Percentiles rank a stretch among this genome's conserved stretches.
Conservation (phyloP, 1,140 invertebrate species). For the Drosophila simulans region DNA sequence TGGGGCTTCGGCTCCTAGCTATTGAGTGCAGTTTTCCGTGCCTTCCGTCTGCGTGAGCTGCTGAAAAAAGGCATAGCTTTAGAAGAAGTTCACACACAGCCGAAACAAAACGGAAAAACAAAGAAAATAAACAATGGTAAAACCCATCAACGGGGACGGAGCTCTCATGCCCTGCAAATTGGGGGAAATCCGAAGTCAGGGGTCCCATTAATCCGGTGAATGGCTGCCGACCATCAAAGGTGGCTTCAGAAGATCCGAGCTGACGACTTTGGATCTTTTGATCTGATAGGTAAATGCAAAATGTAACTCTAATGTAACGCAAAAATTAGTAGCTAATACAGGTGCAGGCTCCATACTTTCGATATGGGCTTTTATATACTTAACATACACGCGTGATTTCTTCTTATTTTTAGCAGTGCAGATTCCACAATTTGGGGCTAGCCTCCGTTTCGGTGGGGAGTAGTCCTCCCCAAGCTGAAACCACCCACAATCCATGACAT, state of each 20-base stretch:
- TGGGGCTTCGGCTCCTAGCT: constrained; percentile 3
- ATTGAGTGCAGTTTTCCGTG: constrained; percentile 40
- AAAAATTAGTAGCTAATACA: too few species aligned
- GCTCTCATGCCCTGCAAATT: constrained; percentile 35
- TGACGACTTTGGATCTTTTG: not conserved
- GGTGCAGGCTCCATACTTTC: too few species aligned
- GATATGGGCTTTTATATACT: too few species aligned
- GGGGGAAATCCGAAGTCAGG: not conserved
- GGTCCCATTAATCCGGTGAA: constrained; percentile 10
- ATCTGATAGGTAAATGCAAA: too few species aligned
- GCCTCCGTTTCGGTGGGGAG: not conserved
- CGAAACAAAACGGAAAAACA: constrained; percentile 45
- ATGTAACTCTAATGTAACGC: too few species aligned
- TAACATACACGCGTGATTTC: too few species aligned
- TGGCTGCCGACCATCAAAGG: not conserved
- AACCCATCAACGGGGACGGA: constrained; percentile 35
- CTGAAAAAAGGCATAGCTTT: constrained; percentile 30
- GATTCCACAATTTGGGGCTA: not conserved
- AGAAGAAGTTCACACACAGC: constrained; percentile 62
- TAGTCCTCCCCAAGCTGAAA: not conserved
- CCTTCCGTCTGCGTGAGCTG: constrained; percentile 68
- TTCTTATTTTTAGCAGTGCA: not conserved
- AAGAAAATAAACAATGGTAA: constrained; percentile 14
- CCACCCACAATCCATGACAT: constrained; percentile 48
- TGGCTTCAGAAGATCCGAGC: not conserved